Evolutionary conservation across 2,797 vertebrate genomes (phyloP), one percentile per base, ranked within the genome.

Genomic region (Rhabdomys pumilio): DNA sequence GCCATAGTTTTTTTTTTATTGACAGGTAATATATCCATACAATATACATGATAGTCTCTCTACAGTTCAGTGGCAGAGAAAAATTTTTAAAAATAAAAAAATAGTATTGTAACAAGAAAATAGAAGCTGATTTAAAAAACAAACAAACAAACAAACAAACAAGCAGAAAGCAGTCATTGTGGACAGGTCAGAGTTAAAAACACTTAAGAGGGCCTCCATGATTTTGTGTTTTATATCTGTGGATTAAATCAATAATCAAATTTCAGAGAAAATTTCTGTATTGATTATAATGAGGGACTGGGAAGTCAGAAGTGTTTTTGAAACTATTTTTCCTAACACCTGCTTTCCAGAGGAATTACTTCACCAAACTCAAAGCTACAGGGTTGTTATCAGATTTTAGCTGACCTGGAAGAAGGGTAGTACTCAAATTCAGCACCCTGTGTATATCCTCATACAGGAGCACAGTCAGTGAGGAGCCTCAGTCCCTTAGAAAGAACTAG

Each of bases 61-160:
- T 87, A 79, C 50, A 65, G 63, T 50, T 34, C n/a, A 85, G 67
- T 82, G 29, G 61, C n/a, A 67, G 63, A 59, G n/a, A 79, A 29
- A 82, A 59, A 93, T 84, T 20, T 84, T 88, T n/a, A 84, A 83
- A 91, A 73, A 57, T 69, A 55, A 31, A 26, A 57, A 57, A 82
- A 38, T 73, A 38, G 38, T 1, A 83, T 4, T 82, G 24, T 83
- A 92, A 83, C 83, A 88, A 59, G 53, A 93, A n/a, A 85, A 26
- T 84, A 44, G 84, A 67, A n/a, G 3, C 34, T 93, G 63, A 84
- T 65, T 87, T 67, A 50, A 93, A 34, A 65, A 34, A 55, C 10
- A 59, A 6, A 93, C 24, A 61, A 31, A 50, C 29, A 57, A 20
- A 53, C 1, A 55, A 50, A 38, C 47, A 57, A 50, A 77, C 26